Conservation (phyloP, 2,113 vertebrate genomes). For the Neogale vison region DNA sequence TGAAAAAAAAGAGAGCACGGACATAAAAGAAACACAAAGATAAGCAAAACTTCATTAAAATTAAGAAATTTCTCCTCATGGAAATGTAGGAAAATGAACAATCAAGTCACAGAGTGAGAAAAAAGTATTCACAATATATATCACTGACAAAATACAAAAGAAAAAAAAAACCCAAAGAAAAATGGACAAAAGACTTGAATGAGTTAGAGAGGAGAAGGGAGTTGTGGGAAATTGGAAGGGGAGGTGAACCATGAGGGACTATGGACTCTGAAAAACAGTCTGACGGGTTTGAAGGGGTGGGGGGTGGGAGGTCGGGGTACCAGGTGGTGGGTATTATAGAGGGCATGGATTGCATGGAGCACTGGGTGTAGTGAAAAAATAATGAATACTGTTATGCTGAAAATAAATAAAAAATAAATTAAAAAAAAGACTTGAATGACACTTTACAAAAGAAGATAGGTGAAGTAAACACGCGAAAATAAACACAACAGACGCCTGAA, state of each 20-base stretch:
- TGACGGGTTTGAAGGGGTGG: no score
- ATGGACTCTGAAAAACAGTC: no score
- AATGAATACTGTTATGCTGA: no score
- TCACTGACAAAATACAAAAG: conserved; percentile 3
- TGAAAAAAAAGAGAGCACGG: not conserved
- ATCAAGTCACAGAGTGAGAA: not conserved
- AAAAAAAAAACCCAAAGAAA: not conserved
- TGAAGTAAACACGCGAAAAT: not conserved
- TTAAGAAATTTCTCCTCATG: conserved; percentile 3
- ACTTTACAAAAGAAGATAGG: not conserved
- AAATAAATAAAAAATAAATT: no score
- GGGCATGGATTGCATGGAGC: no score
- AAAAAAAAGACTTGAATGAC: not conserved
- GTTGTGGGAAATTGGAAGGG: no score
- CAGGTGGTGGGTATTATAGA: no score
- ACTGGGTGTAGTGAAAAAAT: no score
- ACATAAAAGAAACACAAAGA: not conserved
- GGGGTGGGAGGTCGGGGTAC: no score
- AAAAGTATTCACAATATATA: not conserved
- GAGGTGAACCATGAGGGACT: no score
- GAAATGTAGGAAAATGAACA: conserved; percentile 44
- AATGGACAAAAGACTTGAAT: conserved; percentile 13
- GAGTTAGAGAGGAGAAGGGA: no score
- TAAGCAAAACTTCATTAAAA: not conserved
- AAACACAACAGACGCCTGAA: not conserved